Evolutionary conservation across 2,888 invertebrate genomes (phyloP), one percentile per base, ranked within the genome.

Genomic region (Orthosia gracilis): DNA sequence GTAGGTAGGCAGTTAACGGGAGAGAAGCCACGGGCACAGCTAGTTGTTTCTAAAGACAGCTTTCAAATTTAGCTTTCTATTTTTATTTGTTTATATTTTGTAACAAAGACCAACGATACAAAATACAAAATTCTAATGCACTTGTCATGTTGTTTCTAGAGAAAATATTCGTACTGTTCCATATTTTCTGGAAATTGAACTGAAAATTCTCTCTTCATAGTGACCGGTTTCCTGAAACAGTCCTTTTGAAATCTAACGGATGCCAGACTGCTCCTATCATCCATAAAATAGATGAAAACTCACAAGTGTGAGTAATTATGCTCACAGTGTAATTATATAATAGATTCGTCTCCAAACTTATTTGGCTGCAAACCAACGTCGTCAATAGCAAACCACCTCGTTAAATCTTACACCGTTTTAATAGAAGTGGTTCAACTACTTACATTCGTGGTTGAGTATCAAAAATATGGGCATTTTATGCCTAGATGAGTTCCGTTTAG

Each of bases 291-390:
- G 49, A 62, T 75, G 62, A 54, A 75, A 54, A 45, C 74, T 64
- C 61, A 64, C 17, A 17, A 63, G 13, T 71, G 45, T 78, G 73
- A 87, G 68, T 76, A 81, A 81, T 85, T 77, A 83, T 57, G 62
- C 57, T 73, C 65, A 31, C 45, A 78, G 63, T 72, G 73, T 87
- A 78, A 85, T 87, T 55, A 85, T 49, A 26, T 80, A 74, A 78
- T 74, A 83, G 78, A 67, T 85, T 85, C 50, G 59, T 64, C 69
- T 83, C 76, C 78, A 77, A 80, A 85, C 67, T 85, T 87, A 85
- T 85, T 87, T 85, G 85, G 85, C 87, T 58, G 40, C 18, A 69
- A 5, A 80, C 85, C 87, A 85, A 64, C 61, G 13, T 55, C 71
- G 63, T 61, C 75, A 74, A 80, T 78, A 68, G 64, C 68, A 57